Conservation (phyloP, 2,888 invertebrate genomes). For the Teleiodes luculella region DNA sequence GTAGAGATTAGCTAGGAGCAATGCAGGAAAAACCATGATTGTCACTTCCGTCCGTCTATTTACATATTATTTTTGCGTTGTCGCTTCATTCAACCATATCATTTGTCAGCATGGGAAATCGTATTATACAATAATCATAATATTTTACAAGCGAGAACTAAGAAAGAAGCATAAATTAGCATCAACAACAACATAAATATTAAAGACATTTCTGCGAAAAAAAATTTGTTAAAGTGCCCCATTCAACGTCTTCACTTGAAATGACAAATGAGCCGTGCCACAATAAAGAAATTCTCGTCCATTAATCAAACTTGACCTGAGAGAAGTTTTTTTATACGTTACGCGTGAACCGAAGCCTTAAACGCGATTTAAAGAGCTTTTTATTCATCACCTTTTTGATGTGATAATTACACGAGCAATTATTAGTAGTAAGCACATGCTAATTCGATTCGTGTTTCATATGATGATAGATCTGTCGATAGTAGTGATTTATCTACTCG, state of each 20-base stretch:
- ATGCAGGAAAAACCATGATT: constrained; percentile 1
- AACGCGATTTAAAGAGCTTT: constrained; percentile 24
- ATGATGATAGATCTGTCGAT: constrained; percentile 1
- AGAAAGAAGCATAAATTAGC: background rate
- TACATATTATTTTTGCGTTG: background rate
- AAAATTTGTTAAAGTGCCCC: constrained; percentile 33
- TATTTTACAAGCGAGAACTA: background rate
- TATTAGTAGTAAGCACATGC: background rate
- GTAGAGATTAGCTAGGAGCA: background rate
- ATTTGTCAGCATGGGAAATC: background rate
- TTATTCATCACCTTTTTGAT: constrained; percentile 24
- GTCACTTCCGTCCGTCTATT: background rate
- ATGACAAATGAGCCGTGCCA: constrained; percentile 42
- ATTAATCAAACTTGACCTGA: constrained; percentile 45
- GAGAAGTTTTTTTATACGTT: constrained; percentile 16
- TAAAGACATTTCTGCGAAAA: constrained; percentile 20
- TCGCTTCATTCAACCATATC: background rate
- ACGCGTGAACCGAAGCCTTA: constrained; percentile 4
- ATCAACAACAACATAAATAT: constrained; percentile 8
- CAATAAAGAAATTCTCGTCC: constrained; percentile 37
- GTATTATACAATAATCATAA: background rate
- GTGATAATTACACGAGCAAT: constrained; percentile 20
- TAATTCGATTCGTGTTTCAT: background rate
- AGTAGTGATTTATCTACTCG: background rate
- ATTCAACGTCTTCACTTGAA: constrained; percentile 29